Evolutionary conservation across 1,140 invertebrate species (phyloP), one percentile per base, ranked within the genome.

Genomic region (Rhyzopertha dominica): DNA sequence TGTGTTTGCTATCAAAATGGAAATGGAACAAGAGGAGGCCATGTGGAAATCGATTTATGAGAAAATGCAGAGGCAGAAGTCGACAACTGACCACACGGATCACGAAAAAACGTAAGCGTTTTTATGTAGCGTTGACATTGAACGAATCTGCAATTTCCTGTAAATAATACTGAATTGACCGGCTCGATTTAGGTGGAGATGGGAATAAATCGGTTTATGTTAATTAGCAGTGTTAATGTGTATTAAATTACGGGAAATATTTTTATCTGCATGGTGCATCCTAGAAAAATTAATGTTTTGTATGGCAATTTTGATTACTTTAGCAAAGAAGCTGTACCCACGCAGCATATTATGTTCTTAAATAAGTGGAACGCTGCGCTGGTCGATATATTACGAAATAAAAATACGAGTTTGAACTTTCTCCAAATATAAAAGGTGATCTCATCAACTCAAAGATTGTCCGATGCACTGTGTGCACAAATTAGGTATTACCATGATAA

Each of bases 21-120:
- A 61, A 43, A 60, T 62, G 58, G 56, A 62, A 43, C 40, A 25
- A 22, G 60, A 62, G 42, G 60, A 62, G 25, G 14, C 54, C 5
- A 58, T 62, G 58, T 62, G 60, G 60, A 62, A 62, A 38, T 49
- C 51, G 23, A 60, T 62, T 24, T 62, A 62, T 25, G 47, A 54
- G 10, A 64, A 58, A 29, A 49, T 64, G 24, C 52, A 63, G 23
- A 51, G 43, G 9, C 55, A 60, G 35, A 56, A 61, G 53, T 53
- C 53, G 5, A 35, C 37, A n/a, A 45, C 49, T 14, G 50, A 49
- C 14, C 47, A 57, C 22, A 51, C 51, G 1, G 57, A 61, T 20
- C 62, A 63, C 39, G 63, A 62, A 30, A 45, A 56, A 29, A 56
- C 52, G 62, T 65, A 56, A 28, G 24, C 28, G 17, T 5, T 41